Evolutionary conservation across 2,797 vertebrate species (phyloP), one percentile per base, ranked within the genome.

Genomic region (Typhlichthys subterraneus): DNA sequence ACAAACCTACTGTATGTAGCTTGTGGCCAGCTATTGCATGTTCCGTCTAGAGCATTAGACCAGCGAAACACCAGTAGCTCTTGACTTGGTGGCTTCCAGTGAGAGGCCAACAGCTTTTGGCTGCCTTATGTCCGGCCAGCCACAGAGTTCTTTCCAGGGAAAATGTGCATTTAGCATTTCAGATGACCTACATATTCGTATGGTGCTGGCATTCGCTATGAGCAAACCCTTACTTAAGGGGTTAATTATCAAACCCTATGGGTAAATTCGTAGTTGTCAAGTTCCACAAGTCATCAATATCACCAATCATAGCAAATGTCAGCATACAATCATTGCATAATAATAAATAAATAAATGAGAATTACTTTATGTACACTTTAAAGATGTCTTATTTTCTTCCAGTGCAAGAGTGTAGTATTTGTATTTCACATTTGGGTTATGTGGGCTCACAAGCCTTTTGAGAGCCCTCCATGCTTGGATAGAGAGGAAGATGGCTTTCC

Each of bases 71-170:
- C 55, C 62, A 57, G 66, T 73, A 38, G 77, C 12, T 48, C 29
- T 81, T 63, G 61, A 45, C 77, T 68, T 65, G 71, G 73, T 80
- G 75, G 69, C 82, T 87, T 85, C 69, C 66, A 76, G 45, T 48
- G 13, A 76, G 61, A 33, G 63, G 63, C 45, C 62, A 59, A 60
- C 68, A 63, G 59, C 57, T 64, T 75, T 77, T 79, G 73, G 76
- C 78, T 63, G 62, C 47, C 0, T 2, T 13, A 59, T 46, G 59
- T 14, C 10, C 53, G 66, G 17, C 49, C 45, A 45, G 50, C 62
- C 67, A 8, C 67, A 72, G 45, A 70, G n/a, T 80, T 80, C 67
- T 64, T 83, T 81, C 65, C 59, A 59, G 60, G 73, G 61, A 70
- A 75, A 79, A 73, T 49, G 47, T 75, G 63, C 65, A 65, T 80